These are phyloP conservation scores for Thereva nobilitata DNA, from an alignment of 2,888 invertebrate species.

Conservation along the genomic window DNA sequence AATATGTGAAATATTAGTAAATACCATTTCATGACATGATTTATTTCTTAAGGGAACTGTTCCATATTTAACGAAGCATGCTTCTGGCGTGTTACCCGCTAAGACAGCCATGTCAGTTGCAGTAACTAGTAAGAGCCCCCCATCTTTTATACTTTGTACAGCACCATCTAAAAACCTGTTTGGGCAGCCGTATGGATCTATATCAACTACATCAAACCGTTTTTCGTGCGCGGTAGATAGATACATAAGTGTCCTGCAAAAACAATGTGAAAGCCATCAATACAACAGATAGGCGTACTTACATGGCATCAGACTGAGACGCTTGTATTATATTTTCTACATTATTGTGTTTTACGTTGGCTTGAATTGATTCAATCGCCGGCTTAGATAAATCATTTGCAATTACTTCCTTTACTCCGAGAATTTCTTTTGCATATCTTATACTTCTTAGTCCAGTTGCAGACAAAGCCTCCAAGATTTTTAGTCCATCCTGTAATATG, in stretches of 20 bases:
- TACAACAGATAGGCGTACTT: conserved; percentile 50
- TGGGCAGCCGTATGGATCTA: conserved; percentile 98
- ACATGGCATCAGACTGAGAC: conserved; percentile 88
- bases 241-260: conserved; percentile 82
- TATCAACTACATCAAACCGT: conserved; percentile 86
- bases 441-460: conserved; percentile 96
- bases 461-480: conserved; percentile 89
- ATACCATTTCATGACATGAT: conserved; percentile 94
- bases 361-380: conserved; percentile 84
- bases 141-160: conserved; percentile 77
- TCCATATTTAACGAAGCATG: conserved; percentile 93
- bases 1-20: not conserved
- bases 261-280: conserved; percentile 12
- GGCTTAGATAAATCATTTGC: conserved; percentile 87
- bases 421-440: conserved; percentile 93
- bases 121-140: conserved; percentile 89
- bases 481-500: conserved; percentile 47
- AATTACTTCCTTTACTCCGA: conserved; percentile 76
- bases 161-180: conserved; percentile 89
- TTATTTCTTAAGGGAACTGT: conserved; percentile 82
- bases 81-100: conserved; percentile 94
- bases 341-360: conserved; percentile 75
- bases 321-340: conserved; percentile 75
- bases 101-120: conserved; percentile 97
- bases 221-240: conserved; percentile 67